Evolutionary conservation across 2,888 invertebrate genomes (phyloP).

Genomic region (Chrysolina americana): DNA sequence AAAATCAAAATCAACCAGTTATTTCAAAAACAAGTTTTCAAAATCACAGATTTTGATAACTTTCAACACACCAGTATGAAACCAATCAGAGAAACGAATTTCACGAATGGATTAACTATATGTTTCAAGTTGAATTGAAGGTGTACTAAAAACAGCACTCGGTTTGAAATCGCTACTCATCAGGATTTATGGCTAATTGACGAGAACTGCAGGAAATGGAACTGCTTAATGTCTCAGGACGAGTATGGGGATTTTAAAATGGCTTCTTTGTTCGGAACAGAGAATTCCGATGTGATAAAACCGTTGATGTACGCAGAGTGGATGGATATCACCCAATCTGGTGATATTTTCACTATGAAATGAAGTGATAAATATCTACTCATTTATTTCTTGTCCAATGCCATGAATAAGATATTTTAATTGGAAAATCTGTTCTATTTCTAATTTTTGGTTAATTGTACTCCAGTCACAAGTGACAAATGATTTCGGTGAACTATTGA

Average conservation of each 20-base stretch:
- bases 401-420: no score
- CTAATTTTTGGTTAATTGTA: no score
- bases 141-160: neutral
- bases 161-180: neutral
- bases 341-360: neutral
- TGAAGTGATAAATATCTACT: neutral
- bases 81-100: neutral
- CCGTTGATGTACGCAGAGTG: neutral
- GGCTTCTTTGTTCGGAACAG: constrained; percentile 28
- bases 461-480: no score
- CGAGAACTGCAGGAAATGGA: constrained; percentile 56
- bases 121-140: constrained; percentile 30
- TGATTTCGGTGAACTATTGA: no score
- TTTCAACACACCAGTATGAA: neutral
- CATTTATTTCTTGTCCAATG: neutral
- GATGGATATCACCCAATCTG: neutral
- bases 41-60: neutral
- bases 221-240: constrained; percentile 52
- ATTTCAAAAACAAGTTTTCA: no score
- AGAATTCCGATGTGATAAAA: constrained; percentile 7
- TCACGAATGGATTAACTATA: constrained; percentile 6
- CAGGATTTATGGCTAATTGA: constrained; percentile 56
- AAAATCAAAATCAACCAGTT: no score
- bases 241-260: constrained; percentile 24
- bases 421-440: no score